Conservation (phyloP, 1,140 invertebrate species). For the Anastatus disparis region DNA sequence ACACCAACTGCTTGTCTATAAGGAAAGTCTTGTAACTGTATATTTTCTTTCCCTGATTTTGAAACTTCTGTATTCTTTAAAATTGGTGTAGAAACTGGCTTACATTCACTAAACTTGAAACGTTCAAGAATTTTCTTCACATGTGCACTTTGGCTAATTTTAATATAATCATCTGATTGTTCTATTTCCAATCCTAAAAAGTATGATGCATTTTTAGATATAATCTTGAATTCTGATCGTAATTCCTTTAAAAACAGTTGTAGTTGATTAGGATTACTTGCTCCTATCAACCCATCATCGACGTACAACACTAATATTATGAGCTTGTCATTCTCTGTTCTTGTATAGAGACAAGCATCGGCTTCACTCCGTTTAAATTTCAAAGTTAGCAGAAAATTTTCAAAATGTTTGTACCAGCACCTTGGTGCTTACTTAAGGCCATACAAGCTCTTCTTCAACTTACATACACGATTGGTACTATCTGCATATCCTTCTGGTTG, state of each 20-base stretch:
- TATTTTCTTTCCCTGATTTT: too few species aligned
- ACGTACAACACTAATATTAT: too few species aligned
- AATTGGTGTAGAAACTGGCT: too few species aligned
- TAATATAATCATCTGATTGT: too few species aligned
- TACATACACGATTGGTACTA: conserved; percentile 32
- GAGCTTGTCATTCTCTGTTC: too few species aligned
- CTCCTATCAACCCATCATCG: conserved; percentile 36
- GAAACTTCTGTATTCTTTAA: too few species aligned
- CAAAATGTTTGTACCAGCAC: conserved; percentile 40
- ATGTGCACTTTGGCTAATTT: conserved; percentile 23
- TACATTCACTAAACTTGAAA: too few species aligned
- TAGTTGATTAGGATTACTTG: too few species aligned
- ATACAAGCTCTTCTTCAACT: conserved; percentile 47
- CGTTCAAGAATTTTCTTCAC: conserved; percentile 37
- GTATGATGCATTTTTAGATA: too few species aligned
- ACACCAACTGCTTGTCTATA: conserved; percentile 51
- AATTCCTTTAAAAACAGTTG: too few species aligned
- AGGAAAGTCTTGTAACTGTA: neutral
- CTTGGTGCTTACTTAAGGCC: conserved; percentile 47
- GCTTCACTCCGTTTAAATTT: neutral
- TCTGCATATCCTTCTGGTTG: conserved; percentile 51
- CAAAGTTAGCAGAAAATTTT: neutral
- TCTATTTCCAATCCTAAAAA: too few species aligned
- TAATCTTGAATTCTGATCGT: too few species aligned
- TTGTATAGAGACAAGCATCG: conserved; percentile 18